A percentile compares a stretch with the other conserved stretches of the same genome.
phyloP scores from a whole-genome alignment of 2,888 invertebrate genomes.

The Heliothis peltigera region DNA sequence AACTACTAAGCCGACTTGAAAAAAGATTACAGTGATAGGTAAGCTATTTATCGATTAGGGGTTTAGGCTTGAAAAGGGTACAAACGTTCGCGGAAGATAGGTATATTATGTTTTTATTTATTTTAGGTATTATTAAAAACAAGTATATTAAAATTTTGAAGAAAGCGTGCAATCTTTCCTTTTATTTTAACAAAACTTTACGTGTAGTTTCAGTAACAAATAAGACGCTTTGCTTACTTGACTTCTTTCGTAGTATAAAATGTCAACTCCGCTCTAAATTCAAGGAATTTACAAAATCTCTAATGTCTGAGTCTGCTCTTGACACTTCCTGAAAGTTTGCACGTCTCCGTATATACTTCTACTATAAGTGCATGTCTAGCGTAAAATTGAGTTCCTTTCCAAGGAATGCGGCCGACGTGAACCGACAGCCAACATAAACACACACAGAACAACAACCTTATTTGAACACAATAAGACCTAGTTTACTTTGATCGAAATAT shows the following conservation, averaged over 20 bases:
- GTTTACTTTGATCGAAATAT: constrained; percentile 53
- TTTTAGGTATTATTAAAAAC: no score
- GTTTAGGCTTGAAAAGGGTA: no score
- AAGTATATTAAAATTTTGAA: no score
- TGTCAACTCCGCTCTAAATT: not conserved
- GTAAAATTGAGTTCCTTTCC: constrained; percentile 79
- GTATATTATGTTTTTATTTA: no score
- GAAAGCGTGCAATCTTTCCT: no score
- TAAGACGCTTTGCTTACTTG: no score
- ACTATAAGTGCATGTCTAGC: constrained; percentile 72
- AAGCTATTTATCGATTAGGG: no score
- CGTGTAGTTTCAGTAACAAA: not conserved
- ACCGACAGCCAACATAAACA: constrained; percentile 53
- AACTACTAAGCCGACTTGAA: no score
- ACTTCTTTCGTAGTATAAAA: not conserved
- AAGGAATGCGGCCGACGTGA: constrained; percentile 73
- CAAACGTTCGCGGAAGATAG: no score
- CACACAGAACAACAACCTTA: constrained; percentile 37
- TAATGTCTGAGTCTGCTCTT: constrained; percentile 32
- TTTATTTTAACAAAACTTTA: not conserved
- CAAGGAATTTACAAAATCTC: constrained; percentile 2
- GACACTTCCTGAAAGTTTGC: constrained; percentile 58
- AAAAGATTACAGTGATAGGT: no score
- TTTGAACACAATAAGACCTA: constrained; percentile 56
- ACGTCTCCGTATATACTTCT: constrained; percentile 63